Percentiles rank a stretch among this genome's conserved stretches.
These are phyloP conservation scores for Heliconius aoede DNA, from an alignment of 2,888 invertebrate genomes.

Conservation along the genomic window DNA sequence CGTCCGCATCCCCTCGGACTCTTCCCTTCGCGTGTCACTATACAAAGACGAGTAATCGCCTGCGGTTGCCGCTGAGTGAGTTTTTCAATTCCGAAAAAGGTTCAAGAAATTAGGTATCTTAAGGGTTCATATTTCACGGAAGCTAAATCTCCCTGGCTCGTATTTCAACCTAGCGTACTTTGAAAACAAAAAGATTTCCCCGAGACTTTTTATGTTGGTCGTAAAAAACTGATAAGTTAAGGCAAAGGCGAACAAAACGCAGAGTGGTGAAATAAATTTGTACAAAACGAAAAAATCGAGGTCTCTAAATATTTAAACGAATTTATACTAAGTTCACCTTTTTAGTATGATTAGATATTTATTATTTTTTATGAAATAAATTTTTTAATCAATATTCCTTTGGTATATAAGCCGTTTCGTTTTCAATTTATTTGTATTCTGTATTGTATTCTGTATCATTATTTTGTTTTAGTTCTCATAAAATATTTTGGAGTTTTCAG, in stretches of 20 bases:
- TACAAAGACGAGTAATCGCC: slow-evolving; percentile 71
- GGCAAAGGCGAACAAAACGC: slow-evolving; percentile 60
- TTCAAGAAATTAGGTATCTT: slow-evolving; percentile 71
- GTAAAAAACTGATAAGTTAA: slow-evolving; percentile 60
- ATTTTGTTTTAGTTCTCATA: too few relatives aligned
- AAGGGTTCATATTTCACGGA: slow-evolving; percentile 71
- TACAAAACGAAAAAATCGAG: slow-evolving; percentile 50
- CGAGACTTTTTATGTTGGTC: slow-evolving; percentile 67
- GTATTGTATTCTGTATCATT: too few relatives aligned
- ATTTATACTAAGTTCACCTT: slow-evolving; percentile 33
- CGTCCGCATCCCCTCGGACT: slow-evolving; percentile 52
- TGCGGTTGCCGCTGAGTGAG: slow-evolving; percentile 73
- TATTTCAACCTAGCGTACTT: slow-evolving; percentile 46
- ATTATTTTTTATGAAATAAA: background rate
- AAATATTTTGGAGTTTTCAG: too few relatives aligned
- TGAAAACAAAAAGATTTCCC: slow-evolving; percentile 51
- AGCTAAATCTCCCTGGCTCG: slow-evolving; percentile 54
- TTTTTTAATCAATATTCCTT: background rate
- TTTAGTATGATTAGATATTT: too few relatives aligned
- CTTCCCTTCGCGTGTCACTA: slow-evolving; percentile 65
- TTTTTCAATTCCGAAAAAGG: slow-evolving; percentile 78
- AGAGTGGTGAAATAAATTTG: slow-evolving; percentile 63
- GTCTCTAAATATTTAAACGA: slow-evolving; percentile 26
- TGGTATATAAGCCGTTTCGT: too few relatives aligned
- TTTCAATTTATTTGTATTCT: too few relatives aligned